These are phyloP conservation scores for Hyles lineata DNA, from an alignment of 2,888 invertebrate species.

Conservation along the genomic window DNA sequence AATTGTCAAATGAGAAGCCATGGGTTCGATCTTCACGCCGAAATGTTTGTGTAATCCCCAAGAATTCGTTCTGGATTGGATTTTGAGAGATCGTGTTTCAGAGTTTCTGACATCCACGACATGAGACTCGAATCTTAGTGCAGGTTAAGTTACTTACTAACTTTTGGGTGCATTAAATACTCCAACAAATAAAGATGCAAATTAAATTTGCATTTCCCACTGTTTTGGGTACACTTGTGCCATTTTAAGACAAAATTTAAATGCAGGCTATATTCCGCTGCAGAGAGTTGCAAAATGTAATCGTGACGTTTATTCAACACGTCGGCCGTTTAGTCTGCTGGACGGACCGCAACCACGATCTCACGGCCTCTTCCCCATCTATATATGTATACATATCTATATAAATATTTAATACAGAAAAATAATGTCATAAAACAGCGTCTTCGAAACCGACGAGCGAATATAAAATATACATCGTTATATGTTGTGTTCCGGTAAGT, in stretches of 20 bases:
- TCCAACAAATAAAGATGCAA: too few species aligned
- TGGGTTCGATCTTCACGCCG: not conserved
- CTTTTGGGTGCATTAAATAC: not conserved
- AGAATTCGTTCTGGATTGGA: not conserved
- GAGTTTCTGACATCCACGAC: not conserved
- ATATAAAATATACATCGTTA: too few species aligned
- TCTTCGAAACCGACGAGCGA: too few species aligned
- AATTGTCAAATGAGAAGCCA: not conserved
- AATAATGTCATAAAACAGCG: too few species aligned
- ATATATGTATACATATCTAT: too few species aligned
- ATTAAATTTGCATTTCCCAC: too few species aligned
- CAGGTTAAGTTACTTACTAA: not conserved
- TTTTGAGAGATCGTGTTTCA: not conserved
- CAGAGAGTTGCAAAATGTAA: conserved; percentile 4
- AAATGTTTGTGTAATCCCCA: not conserved
- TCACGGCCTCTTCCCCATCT: too few species aligned
- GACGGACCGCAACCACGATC: not conserved
- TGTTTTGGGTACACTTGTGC: too few species aligned
- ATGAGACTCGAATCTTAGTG: not conserved
- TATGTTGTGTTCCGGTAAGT: too few species aligned
- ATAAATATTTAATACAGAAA: not conserved
- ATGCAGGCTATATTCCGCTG: conserved; percentile 1
- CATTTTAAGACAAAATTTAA: not conserved
- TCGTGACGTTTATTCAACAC: conserved; percentile 19
- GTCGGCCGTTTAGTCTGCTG: not conserved